phyloP scores from a whole-genome alignment of 2,888 invertebrate species.

The Choreutis nemorana region DNA sequence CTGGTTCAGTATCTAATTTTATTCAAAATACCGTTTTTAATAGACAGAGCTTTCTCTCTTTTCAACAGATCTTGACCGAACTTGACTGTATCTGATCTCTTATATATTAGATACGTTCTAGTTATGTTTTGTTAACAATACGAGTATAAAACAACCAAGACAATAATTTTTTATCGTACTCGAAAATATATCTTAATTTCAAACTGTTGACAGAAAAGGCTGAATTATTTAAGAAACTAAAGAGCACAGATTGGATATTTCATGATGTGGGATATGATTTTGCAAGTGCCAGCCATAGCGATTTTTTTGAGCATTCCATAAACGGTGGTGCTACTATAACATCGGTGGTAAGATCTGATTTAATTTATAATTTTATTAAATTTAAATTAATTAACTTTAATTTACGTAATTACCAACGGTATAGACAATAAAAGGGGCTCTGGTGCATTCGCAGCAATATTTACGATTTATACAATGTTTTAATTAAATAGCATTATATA shows the following conservation, averaged over 20 bases:
- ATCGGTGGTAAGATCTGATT: conserved; percentile 18
- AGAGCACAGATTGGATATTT: conserved; percentile 34
- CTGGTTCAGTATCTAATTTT: too few species aligned
- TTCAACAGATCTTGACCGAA: too few species aligned
- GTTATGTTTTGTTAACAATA: too few species aligned
- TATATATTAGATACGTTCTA: neutral
- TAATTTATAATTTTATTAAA: neutral
- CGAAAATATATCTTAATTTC: conserved; percentile 1
- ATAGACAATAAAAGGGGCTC: too few species aligned
- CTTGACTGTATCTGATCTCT: too few species aligned
- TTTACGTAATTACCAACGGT: too few species aligned
- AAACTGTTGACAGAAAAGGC: conserved; percentile 26
- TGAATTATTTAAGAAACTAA: conserved; percentile 23
- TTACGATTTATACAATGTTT: too few species aligned
- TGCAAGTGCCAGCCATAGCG: conserved; percentile 34
- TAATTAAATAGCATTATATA: too few species aligned
- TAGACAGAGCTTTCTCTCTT: too few species aligned
- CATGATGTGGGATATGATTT: conserved; percentile 32
- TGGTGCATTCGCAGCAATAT: too few species aligned
- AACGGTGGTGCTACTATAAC: conserved; percentile 32
- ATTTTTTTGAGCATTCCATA: conserved; percentile 25
- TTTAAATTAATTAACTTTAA: too few species aligned
- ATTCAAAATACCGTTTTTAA: too few species aligned
- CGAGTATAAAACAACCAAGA: neutral
- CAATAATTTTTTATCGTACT: neutral